Evolutionary conservation across 2,797 vertebrate species (phyloP).

Genomic region (Gymnodraco acuticeps): DNA sequence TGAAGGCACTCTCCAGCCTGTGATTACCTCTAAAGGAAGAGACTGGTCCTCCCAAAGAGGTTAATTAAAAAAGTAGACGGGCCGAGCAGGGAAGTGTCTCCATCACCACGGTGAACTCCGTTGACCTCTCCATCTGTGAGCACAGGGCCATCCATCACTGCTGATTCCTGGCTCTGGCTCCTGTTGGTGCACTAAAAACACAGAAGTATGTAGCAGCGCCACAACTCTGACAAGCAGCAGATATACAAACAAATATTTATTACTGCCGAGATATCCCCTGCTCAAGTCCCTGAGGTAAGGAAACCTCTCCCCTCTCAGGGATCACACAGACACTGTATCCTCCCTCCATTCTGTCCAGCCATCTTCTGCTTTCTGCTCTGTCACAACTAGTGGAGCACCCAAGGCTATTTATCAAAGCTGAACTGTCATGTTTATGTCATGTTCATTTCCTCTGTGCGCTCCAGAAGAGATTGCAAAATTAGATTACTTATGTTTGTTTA

Average conservation of each 20-base stretch:
- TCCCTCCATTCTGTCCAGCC: slow-evolving; percentile 35
- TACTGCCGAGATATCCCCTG: slow-evolving; percentile 30
- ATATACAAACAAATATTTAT: slow-evolving; percentile 12
- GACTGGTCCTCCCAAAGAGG: slow-evolving; percentile 69
- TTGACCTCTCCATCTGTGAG: slow-evolving; percentile 63
- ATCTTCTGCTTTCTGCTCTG: slow-evolving; percentile 40
- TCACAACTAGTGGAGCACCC: slow-evolving; percentile 49
- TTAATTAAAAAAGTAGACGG: slow-evolving; percentile 77
- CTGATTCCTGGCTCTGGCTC: slow-evolving; percentile 55
- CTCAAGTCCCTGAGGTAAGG: slow-evolving; percentile 68
- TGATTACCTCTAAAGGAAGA: slow-evolving; percentile 68
- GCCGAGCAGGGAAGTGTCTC: slow-evolving; percentile 68
- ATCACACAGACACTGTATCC: slow-evolving; percentile 63
- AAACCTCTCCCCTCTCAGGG: slow-evolving; percentile 65
- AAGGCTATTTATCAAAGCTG: slow-evolving; percentile 46
- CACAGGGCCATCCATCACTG: slow-evolving; percentile 73
- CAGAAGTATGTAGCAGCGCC: slow-evolving; percentile 43
- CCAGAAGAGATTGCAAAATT: slow-evolving; percentile 25
- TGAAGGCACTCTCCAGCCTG: slow-evolving; percentile 61
- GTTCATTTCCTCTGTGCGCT: slow-evolving; percentile 41
- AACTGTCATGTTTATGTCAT: slow-evolving; percentile 23
- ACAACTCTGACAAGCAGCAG: slow-evolving; percentile 61
- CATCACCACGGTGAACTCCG: slow-evolving; percentile 60
- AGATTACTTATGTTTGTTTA: slow-evolving; percentile 47
- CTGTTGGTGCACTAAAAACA: slow-evolving; percentile 58